Base-by-base conservation (phyloP, 2,113 vertebrate species). In the Morone chrysops region DNA sequence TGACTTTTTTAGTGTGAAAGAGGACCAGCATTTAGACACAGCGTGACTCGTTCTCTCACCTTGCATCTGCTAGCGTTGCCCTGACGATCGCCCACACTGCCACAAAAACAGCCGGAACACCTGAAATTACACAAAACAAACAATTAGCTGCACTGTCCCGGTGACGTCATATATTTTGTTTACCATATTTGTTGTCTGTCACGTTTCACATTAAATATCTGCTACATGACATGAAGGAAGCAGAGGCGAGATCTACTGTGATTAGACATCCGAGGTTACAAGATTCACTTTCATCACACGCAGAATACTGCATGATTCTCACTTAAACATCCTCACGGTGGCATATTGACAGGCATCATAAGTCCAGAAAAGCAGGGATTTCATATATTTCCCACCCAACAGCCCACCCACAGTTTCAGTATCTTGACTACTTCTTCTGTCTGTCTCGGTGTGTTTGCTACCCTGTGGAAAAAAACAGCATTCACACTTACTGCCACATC, bases 61-160 rank as follows among this genome's bases (percentile, higher is more conserved):
- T 96, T 43, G 93, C 95, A 82, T 98, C 96, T 63, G 97, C 97
- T 53, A 97, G 67, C 0, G 90, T 94, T 62, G 95, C 96, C 77
- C 97, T 95, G 45, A 95, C 96, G 66, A 96, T 92, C 10, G 96
- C 96, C 97, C 97, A 98, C 57, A 96, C 86, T 12, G 92, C 94
- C 47, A 96, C 96, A 88, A 98, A 98, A 20, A 95, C 82, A 31
- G 93, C 96, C 45, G 97, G 97, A 84, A 98, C 96, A 63, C 96
- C 97, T 97, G 85, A 8, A 94, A 93, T 77, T 1, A 88, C 73
- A 93, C 70, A 78, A 60, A 61, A 75, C 1, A 77, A 20, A 47
- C 14, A 36, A 62, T 70, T 3, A 67, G 25, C 13, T 4, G 31
- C 31, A 31, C 31, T 22, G 31, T n/a, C 38, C 1, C n/a, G 10